phyloP scores from a whole-genome alignment of 2,888 invertebrate species.

The Melinaea menophilus region DNA sequence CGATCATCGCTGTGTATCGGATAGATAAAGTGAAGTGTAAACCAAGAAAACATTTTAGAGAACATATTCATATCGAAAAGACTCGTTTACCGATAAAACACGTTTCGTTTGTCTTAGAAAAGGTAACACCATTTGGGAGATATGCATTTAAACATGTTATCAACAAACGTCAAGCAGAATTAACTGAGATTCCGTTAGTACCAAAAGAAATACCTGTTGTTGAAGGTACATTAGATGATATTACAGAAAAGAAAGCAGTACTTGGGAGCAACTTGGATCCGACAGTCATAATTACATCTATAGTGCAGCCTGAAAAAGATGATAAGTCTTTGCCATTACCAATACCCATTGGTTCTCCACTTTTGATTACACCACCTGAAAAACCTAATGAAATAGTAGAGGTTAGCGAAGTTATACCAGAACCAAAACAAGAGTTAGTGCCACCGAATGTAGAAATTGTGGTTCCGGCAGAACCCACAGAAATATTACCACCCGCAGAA shows the following conservation, averaged over 20 bases:
- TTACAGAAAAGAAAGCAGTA: slow-evolving; percentile 10
- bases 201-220: slow-evolving; percentile 20
- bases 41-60: slow-evolving; percentile 38
- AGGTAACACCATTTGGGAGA: slow-evolving; percentile 50
- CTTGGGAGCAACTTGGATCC: slow-evolving; percentile 12
- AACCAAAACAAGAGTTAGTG: slow-evolving; percentile 13
- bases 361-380: slow-evolving; percentile 11
- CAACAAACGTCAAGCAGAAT: slow-evolving; percentile 37
- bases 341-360: slow-evolving; percentile 15
- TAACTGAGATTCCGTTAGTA: slow-evolving; percentile 11
- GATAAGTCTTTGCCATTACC: slow-evolving; percentile 11
- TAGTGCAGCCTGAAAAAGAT: slow-evolving; percentile 23
- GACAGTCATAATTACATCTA: slow-evolving; percentile 26
- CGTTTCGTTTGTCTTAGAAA: slow-evolving; percentile 47
- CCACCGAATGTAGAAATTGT: slow-evolving; percentile 15
- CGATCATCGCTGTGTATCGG: slow-evolving; percentile 34
- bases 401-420: slow-evolving; percentile 3
- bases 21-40: slow-evolving; percentile 29
- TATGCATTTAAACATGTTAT: slow-evolving; percentile 43
- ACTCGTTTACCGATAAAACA: slow-evolving; percentile 46
- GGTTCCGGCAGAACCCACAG: slow-evolving; percentile 5
- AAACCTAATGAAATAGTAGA: slow-evolving; percentile 9
- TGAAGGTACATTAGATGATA: slow-evolving; percentile 12
- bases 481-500: slow-evolving; percentile 15
- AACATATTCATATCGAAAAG: slow-evolving; percentile 46